Evolutionary conservation across 1,140 invertebrate genomes (phyloP), one percentile per base, ranked within the genome.

Genomic region (Amphibalanus amphitrite): DNA sequence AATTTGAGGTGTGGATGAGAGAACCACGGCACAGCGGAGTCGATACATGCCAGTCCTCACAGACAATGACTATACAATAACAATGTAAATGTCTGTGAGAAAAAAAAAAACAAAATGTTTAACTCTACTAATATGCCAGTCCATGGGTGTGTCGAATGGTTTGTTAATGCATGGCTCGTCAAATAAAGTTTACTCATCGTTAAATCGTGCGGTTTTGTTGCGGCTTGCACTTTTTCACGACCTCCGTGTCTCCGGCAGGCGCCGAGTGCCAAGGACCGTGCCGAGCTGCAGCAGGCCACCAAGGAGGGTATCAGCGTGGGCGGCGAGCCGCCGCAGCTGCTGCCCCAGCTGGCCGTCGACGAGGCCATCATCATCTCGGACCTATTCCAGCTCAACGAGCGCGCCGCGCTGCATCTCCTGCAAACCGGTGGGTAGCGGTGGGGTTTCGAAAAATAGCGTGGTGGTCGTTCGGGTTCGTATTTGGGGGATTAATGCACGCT

Each of bases 341-440:
- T 96, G 10, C 88, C 91, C 0, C 88, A 90, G 77, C 88, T 91
- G 72, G 80, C 96, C n/a, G 88, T 95, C 0, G 89, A 94, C 80
- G 93, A 97, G 83, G 87, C 92, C 28, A 81, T 95, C 0, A 92
- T 96, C 67, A 83, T 97, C 74, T 94, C 92, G 75, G 93, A 97
- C 78, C 92, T 97, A 88, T 96, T 93, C 80, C 86, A 93, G 78
- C 83, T 96, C 67, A 94, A 95, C 81, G 94, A 97, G 79, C 88
- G 90, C 72, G 86, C 91, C 71, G 88, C 93, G 3, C 79, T 97
- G 72, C 92, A 95, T 81, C 81, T 97, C 15, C 80, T 97, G 0
- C 90, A 90, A 77, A 91, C 90, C n/a, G 85, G 84, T 85, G 76
- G 76, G 72, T 71, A 47, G n/a, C 29, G 72, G 26, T 69, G 69